These are phyloP conservation scores for Diphyllodes magnificus DNA, from an alignment of 2,113 vertebrate species.

Conservation along the genomic window DNA sequence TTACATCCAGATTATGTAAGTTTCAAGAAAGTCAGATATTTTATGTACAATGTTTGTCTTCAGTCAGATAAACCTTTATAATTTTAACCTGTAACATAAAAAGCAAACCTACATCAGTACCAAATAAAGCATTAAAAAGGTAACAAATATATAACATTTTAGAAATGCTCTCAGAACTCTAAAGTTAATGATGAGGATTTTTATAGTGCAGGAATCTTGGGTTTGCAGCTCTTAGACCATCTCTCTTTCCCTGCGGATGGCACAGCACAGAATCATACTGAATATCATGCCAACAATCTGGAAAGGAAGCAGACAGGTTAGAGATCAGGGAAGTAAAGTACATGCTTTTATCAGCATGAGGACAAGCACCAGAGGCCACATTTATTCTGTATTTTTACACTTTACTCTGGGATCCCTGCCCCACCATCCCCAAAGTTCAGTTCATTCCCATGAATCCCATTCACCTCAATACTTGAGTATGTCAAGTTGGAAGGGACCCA, in stretches of 20 bases:
- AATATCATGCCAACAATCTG: conserved; percentile 96
- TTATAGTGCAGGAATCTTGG: conserved; percentile 20
- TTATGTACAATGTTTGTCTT: conserved; percentile 71
- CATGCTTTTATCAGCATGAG: not conserved
- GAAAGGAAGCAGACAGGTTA: not conserved
- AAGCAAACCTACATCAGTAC: conserved; percentile 66
- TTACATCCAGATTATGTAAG: conserved; percentile 73
- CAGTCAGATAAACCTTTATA: conserved; percentile 72
- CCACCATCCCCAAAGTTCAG: not conserved
- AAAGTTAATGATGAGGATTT: conserved; percentile 62
- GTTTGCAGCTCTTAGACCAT: conserved; percentile 78
- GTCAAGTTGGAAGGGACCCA: not conserved
- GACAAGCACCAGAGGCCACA: not conserved
- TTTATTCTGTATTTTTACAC: not conserved
- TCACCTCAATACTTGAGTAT: not conserved
- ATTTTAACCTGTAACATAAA: conserved; percentile 65
- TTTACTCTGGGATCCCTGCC: not conserved
- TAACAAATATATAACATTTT: conserved; percentile 70
- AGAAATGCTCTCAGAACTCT: conserved; percentile 69
- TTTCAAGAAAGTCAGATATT: conserved; percentile 65
- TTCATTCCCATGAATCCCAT: not conserved
- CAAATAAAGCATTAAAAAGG: conserved; percentile 73
- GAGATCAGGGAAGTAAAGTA: not conserved
- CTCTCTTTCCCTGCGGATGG: conserved; percentile 87
- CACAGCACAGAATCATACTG: conserved; percentile 92